phyloP scores from a whole-genome alignment of 2,797 vertebrate genomes.

The Pagetopsis macropterus region DNA sequence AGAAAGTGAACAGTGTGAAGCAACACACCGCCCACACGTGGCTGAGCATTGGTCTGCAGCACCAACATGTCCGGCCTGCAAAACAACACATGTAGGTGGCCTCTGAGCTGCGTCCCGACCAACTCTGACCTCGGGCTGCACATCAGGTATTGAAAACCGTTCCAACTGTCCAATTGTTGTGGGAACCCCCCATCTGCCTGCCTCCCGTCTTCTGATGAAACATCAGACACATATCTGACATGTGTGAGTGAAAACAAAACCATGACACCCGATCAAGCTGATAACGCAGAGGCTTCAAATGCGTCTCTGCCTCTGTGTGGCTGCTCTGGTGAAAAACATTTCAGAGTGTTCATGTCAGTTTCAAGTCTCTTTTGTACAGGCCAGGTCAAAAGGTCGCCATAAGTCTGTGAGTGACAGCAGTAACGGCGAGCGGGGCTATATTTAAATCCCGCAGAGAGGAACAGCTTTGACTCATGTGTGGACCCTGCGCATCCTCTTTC shows the following conservation, averaged over 20 bases:
- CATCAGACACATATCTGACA: constrained; percentile 18
- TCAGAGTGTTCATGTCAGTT: constrained; percentile 58
- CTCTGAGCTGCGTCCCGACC: constrained; percentile 48
- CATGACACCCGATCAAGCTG: constrained; percentile 2
- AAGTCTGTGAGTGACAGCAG: constrained; percentile 71
- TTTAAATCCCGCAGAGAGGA: constrained; percentile 70
- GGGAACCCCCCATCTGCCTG: constrained; percentile 29
- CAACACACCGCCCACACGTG: constrained; percentile 54
- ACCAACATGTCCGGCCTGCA: constrained; percentile 26
- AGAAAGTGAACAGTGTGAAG: constrained; percentile 46
- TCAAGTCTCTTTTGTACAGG: constrained; percentile 65
- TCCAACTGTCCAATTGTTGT: constrained; percentile 45
- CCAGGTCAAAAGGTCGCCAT: constrained; percentile 71
- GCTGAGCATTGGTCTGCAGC: constrained; percentile 55
- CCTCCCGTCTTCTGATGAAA: constrained; percentile 20
- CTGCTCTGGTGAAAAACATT: constrained; percentile 52
- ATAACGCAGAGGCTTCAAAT: constrained; percentile 23
- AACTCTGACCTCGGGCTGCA: constrained; percentile 55
- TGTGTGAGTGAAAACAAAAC: constrained; percentile 24
- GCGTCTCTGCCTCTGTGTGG: constrained; percentile 24
- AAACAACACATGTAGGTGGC: constrained; percentile 50
- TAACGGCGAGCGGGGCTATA: constrained; percentile 67
- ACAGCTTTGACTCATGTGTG: constrained; percentile 68
- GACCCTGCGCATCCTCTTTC: constrained; percentile 59
- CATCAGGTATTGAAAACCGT: constrained; percentile 58